Evolutionary conservation across 2,113 vertebrate species (phyloP).

Genomic region (Montifringilla adamsi): DNA sequence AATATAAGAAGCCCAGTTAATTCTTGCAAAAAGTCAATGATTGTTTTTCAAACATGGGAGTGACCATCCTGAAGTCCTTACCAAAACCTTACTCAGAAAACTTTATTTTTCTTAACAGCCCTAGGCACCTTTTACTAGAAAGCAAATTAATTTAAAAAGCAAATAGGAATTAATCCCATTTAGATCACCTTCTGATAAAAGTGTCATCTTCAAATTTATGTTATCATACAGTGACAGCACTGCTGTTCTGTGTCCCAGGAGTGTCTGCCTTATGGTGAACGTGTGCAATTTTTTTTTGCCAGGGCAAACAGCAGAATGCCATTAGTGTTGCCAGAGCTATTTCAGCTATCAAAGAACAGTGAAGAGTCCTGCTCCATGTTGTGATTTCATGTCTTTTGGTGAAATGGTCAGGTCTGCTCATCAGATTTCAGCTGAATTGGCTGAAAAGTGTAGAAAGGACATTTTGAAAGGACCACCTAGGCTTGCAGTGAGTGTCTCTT

Average conservation of each 20-base stretch:
- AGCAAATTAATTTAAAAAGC: neutral
- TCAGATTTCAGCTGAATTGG: neutral
- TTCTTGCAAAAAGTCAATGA: neutral
- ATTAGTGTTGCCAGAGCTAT: neutral
- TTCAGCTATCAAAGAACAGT: neutral
- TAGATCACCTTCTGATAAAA: neutral
- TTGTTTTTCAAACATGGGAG: neutral
- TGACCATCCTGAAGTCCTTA: neutral
- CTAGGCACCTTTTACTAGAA: neutral
- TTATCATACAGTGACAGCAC: neutral
- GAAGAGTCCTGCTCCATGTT: neutral
- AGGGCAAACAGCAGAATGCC: neutral
- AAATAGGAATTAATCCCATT: neutral
- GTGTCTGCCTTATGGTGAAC: neutral
- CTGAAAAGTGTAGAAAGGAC: neutral
- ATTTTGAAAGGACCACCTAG: neutral
- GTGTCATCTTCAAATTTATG: neutral
- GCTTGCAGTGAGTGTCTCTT: neutral
- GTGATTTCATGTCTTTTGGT: neutral
- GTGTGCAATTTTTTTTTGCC: neutral
- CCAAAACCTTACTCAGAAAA: neutral
- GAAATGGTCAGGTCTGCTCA: neutral
- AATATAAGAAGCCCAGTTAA: neutral
- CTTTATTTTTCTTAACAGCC: neutral
- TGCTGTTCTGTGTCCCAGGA: neutral